Conservation (phyloP, 2,888 invertebrate genomes). For the Latrodectus hesperus region DNA sequence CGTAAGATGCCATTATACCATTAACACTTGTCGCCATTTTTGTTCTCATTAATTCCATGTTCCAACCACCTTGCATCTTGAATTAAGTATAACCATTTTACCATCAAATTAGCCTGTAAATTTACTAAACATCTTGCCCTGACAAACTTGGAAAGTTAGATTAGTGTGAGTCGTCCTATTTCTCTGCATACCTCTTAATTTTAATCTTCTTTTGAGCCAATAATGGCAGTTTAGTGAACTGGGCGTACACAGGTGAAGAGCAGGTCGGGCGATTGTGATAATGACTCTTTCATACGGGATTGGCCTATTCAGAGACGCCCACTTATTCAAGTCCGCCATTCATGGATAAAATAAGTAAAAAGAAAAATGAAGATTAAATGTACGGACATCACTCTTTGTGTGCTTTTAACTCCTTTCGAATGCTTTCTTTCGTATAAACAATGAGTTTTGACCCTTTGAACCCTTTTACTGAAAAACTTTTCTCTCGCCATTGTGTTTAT, state of each 20-base stretch:
- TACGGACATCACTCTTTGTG: background rate
- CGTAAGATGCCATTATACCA: too few relatives aligned
- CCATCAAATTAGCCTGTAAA: too few relatives aligned
- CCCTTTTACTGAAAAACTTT: background rate
- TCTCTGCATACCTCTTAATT: too few relatives aligned
- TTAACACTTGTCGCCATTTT: too few relatives aligned
- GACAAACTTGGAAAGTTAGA: too few relatives aligned
- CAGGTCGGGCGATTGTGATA: constrained; percentile 1
- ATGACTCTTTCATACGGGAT: constrained; percentile 3
- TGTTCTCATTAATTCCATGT: too few relatives aligned
- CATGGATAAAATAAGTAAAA: background rate
- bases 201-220: background rate
- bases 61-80: too few relatives aligned
- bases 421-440: background rate
- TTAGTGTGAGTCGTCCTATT: too few relatives aligned
- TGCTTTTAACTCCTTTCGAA: constrained; percentile 2
- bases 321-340: background rate
- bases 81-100: too few relatives aligned
- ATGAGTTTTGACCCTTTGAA: constrained; percentile 1
- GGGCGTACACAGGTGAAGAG: constrained; percentile 7
- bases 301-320: background rate
- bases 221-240: constrained; percentile 17
- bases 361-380: constrained; percentile 1
- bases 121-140: too few relatives aligned
- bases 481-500: background rate